A percentile compares a stretch with the other conserved stretches of the same genome.
These are phyloP conservation scores for Anthophora plumipes DNA, from an alignment of 2,888 invertebrate species.

Conservation along the genomic window DNA sequence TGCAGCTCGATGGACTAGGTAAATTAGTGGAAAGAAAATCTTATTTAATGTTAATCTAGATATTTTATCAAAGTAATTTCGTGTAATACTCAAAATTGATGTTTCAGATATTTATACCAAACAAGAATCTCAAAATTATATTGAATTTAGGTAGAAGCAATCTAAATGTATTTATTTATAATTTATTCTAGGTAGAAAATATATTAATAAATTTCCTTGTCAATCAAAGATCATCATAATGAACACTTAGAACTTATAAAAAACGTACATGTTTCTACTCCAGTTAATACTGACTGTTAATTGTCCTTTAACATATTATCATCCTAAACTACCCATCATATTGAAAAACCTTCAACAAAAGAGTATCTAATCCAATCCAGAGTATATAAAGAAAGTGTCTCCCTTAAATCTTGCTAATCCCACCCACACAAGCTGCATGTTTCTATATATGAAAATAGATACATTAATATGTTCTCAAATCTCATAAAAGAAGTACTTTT, in stretches of 20 bases:
- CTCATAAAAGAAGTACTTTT: no score
- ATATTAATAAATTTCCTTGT: constrained; percentile 78
- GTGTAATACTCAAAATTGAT: constrained; percentile 76
- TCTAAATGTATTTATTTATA: constrained; percentile 84
- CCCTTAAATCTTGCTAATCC: no score
- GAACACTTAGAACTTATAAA: constrained; percentile 57
- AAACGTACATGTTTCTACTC: constrained; percentile 1
- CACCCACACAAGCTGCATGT: no score
- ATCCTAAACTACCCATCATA: no score
- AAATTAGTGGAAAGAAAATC: constrained; percentile 74
- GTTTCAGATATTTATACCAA: constrained; percentile 74
- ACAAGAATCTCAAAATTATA: constrained; percentile 79
- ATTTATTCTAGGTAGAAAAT: constrained; percentile 84
- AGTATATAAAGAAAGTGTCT: no score
- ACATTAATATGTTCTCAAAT: no score
- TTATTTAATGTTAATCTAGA: constrained; percentile 68
- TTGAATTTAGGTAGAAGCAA: constrained; percentile 84
- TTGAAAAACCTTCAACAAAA: no score
- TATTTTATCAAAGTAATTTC: constrained; percentile 61
- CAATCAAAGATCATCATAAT: constrained; percentile 58
- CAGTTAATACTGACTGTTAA: no score
- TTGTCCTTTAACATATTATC: no score
- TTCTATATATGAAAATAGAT: no score
- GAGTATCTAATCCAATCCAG: no score
- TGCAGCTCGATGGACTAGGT: constrained; percentile 73